phyloP scores from a whole-genome alignment of 2,888 invertebrate genomes.

The Epinotia demarniana region DNA sequence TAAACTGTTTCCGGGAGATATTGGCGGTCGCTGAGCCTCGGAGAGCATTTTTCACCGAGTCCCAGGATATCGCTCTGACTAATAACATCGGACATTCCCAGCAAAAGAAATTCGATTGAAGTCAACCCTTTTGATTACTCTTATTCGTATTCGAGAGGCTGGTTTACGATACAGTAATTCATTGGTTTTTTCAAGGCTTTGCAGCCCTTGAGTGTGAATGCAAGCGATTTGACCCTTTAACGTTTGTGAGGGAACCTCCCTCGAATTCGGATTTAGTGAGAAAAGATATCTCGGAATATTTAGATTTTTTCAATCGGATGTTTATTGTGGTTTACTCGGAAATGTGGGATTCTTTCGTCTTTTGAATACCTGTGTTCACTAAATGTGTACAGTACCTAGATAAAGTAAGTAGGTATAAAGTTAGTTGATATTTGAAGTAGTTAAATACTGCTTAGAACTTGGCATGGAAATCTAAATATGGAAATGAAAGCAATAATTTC shows the following conservation, averaged over 20 bases:
- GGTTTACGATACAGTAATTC: constrained; percentile 53
- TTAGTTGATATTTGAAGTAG: neutral
- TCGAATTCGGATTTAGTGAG: constrained; percentile 24
- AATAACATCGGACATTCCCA: constrained; percentile 62
- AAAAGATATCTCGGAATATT: constrained; percentile 20
- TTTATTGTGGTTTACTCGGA: constrained; percentile 14
- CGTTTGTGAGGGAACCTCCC: constrained; percentile 30
- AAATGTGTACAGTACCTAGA: neutral
- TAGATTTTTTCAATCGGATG: constrained; percentile 25
- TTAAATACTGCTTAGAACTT: neutral
- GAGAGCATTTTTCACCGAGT: constrained; percentile 66
- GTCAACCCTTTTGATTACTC: constrained; percentile 56
- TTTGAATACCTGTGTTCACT: neutral
- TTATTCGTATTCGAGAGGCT: constrained; percentile 44
- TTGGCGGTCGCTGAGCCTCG: constrained; percentile 66
- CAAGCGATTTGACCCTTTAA: constrained; percentile 40
- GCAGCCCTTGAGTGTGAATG: constrained; percentile 43
- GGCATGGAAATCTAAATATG: neutral
- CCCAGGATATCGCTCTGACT: constrained; percentile 64
- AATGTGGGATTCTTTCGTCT: neutral
- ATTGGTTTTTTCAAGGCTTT: constrained; percentile 46
- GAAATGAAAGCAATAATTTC: neutral
- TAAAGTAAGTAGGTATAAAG: neutral
- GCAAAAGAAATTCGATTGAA: constrained; percentile 53
- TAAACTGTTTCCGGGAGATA: constrained; percentile 71